phyloP scores from a whole-genome alignment of 2,797 vertebrate species.

The Pogonophryne albipinna region DNA sequence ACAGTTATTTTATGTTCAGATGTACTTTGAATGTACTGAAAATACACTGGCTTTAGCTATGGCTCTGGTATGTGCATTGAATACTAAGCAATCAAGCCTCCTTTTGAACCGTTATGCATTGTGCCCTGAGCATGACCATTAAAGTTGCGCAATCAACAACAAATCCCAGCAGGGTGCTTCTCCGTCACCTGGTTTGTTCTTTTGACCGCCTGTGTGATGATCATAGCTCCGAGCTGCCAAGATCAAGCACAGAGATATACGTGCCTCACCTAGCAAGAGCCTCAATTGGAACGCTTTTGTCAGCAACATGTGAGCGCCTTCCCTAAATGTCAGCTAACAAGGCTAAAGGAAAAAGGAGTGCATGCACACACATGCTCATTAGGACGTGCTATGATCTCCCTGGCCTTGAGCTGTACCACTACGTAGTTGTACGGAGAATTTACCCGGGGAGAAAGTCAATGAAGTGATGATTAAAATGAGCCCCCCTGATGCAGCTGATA shows the following conservation, averaged over 20 bases:
- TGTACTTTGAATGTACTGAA: neutral
- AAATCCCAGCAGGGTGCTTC: constrained; percentile 29
- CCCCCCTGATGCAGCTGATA: constrained; percentile 73
- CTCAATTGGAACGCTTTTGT: constrained; percentile 61
- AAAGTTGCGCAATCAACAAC: constrained; percentile 44
- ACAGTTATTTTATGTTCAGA: neutral
- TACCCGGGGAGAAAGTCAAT: constrained; percentile 79
- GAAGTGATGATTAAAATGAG: constrained; percentile 84
- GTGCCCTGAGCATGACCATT: constrained; percentile 19
- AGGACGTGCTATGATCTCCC: constrained; percentile 61
- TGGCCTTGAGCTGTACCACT: constrained; percentile 69
- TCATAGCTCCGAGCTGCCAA: constrained; percentile 49
- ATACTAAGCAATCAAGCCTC: constrained; percentile 4
- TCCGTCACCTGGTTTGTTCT: constrained; percentile 44
- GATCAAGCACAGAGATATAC: constrained; percentile 58
- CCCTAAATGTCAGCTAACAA: constrained; percentile 74
- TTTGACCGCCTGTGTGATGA: constrained; percentile 55
- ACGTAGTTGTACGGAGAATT: constrained; percentile 74
- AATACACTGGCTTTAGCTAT: neutral
- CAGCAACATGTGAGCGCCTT: constrained; percentile 67
- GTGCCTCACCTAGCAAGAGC: constrained; percentile 27
- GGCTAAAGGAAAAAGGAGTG: constrained; percentile 58
- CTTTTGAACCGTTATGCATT: constrained; percentile 13
- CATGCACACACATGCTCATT: constrained; percentile 70
- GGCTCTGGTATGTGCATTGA: neutral